These are phyloP conservation scores for Psittacus erithacus DNA, from an alignment of 2,113 vertebrate genomes.

Conservation along the genomic window DNA sequence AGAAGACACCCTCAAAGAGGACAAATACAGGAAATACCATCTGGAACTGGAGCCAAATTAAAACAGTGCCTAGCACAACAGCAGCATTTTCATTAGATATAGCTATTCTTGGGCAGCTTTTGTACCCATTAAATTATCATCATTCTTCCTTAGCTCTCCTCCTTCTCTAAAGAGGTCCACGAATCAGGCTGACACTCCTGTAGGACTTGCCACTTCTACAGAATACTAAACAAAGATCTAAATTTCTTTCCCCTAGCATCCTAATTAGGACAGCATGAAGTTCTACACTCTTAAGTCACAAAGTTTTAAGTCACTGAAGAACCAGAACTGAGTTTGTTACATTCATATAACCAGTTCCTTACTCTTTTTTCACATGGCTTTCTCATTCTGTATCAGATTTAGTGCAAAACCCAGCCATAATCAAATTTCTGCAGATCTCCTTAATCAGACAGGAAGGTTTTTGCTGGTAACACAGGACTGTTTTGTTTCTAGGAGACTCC, in stretches of 20 bases:
- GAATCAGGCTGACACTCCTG: constrained; percentile 15
- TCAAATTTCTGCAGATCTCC: neutral
- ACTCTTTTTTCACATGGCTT: neutral
- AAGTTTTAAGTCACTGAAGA: neutral
- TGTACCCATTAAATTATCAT: constrained; percentile 57
- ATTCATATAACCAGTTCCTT: neutral
- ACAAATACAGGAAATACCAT: constrained; percentile 20
- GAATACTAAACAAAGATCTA: constrained; percentile 55
- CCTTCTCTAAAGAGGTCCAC: constrained; percentile 20
- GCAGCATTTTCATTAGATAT: constrained; percentile 57
- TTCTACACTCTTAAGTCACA: neutral
- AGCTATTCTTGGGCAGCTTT: constrained; percentile 49
- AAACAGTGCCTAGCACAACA: constrained; percentile 48
- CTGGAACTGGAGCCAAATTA: constrained; percentile 45
- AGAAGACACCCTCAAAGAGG: constrained; percentile 25
- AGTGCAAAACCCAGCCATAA: neutral
- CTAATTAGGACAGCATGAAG: neutral
- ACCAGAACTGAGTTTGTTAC: neutral
- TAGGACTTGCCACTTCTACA: neutral
- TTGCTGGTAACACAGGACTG: neutral
- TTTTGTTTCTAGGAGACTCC: neutral
- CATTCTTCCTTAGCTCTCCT: constrained; percentile 36
- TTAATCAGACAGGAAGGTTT: neutral
- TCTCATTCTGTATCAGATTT: neutral
- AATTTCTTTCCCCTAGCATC: neutral